These are phyloP conservation scores for Acrossocheilus fasciatus DNA, from an alignment of 2,797 vertebrate genomes.

Conservation along the genomic window DNA sequence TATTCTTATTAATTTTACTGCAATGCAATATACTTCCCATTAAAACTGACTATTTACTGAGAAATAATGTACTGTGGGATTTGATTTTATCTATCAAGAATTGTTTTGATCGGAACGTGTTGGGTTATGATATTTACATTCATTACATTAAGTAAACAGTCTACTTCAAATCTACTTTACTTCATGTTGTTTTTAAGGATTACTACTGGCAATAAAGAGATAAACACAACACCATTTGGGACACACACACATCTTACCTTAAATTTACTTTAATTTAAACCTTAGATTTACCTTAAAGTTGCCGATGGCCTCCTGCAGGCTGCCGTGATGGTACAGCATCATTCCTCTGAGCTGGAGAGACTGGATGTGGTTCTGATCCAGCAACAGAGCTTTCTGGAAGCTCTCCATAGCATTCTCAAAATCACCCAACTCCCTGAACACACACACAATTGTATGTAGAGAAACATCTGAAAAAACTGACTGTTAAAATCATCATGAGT, in stretches of 20 bases:
- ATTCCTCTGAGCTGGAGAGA: constrained; percentile 94
- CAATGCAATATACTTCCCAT: neutral
- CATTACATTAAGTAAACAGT: neutral
- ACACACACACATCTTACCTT: neutral
- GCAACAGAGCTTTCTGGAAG: constrained; percentile 94
- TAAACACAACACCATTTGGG: neutral
- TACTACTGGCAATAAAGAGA: neutral
- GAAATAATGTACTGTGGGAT: neutral
- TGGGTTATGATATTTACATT: neutral
- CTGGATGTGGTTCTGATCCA: constrained; percentile 98
- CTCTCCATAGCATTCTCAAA: constrained; percentile 96
- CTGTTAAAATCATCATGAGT: neutral
- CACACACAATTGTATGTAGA: constrained; percentile 38
- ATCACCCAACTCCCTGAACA: constrained; percentile 91
- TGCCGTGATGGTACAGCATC: constrained; percentile 98
- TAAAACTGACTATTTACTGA: neutral
- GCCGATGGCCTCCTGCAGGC: constrained; percentile 91
- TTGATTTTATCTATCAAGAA: neutral
- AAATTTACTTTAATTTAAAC: too few species aligned
- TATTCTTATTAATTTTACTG: neutral
- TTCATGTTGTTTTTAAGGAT: neutral
- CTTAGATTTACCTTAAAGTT: constrained; percentile 89
- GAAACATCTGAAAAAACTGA: neutral
- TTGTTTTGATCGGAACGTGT: neutral
- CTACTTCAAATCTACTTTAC: neutral